phyloP scores from a whole-genome alignment of 2,797 vertebrate species.

The Gymnocypris eckloni region DNA sequence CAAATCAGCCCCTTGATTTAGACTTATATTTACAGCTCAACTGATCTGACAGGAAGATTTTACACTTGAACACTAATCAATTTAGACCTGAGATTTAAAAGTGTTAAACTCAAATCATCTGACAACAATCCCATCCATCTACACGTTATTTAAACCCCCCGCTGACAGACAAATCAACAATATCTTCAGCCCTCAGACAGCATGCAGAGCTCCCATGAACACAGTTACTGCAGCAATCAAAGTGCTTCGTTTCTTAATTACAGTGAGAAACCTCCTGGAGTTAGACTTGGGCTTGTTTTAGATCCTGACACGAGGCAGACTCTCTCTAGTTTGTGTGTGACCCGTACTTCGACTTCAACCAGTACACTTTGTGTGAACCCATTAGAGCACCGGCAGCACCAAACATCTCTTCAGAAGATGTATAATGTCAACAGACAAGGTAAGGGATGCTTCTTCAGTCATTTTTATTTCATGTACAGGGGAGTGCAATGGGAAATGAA shows the following conservation, averaged over 20 bases:
- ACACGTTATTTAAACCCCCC: background rate
- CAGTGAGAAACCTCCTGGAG: background rate
- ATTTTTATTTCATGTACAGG: background rate
- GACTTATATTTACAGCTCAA: background rate
- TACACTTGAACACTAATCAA: conserved; percentile 9
- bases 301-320: background rate
- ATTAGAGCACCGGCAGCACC: background rate
- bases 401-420: background rate
- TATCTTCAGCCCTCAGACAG: background rate
- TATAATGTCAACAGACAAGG: conserved; percentile 10
- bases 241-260: background rate
- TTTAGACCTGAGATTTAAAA: conserved; percentile 13
- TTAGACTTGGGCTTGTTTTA: background rate
- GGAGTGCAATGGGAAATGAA: background rate
- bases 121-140: conserved; percentile 20
- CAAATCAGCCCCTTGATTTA: background rate
- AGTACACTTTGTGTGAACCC: conserved; percentile 15
- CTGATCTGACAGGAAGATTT: background rate
- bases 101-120: conserved; percentile 6
- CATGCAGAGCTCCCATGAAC: background rate
- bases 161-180: conserved; percentile 24
- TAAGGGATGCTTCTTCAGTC: background rate
- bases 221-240: background rate
- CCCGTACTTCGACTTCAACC: background rate
- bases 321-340: background rate